Conservation (phyloP, 1,140 invertebrate genomes). For the Drosophila chauvacae region DNA sequence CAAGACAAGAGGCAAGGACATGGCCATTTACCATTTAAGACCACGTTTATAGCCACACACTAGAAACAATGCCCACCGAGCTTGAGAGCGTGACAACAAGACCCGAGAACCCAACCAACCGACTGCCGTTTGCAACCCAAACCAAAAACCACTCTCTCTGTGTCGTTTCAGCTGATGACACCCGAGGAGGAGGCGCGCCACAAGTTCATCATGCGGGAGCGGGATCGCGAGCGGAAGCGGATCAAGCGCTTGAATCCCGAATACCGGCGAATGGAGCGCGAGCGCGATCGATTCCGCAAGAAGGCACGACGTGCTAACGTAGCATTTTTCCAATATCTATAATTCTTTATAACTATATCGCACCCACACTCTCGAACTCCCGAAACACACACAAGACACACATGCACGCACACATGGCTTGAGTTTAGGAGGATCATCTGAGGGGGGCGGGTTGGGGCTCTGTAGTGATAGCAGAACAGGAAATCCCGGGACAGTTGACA, state of each 20-base stretch:
- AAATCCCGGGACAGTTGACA: conserved; percentile 42
- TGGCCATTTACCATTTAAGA: no score
- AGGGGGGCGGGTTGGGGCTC: conserved; percentile 13
- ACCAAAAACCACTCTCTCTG: conserved; percentile 58
- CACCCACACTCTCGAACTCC: conserved; percentile 31
- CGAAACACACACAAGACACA: conserved; percentile 31
- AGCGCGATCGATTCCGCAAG: conserved; percentile 75
- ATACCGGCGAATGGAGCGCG: conserved; percentile 74
- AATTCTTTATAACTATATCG: conserved; percentile 58
- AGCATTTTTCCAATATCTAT: conserved; percentile 83
- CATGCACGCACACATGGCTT: conserved; percentile 23
- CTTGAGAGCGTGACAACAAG: conserved; percentile 25
- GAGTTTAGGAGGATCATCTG: conserved; percentile 18
- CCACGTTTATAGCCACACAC: neutral
- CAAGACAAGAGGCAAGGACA: conserved; percentile 45
- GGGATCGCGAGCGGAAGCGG: conserved; percentile 73
- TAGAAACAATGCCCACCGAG: conserved; percentile 20
- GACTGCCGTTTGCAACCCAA: conserved; percentile 43
- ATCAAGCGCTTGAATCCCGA: conserved; percentile 79
- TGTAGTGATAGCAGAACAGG: conserved; percentile 5
- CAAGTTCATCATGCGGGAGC: conserved; percentile 80
- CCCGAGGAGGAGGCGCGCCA: conserved; percentile 79
- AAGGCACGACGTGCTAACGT: conserved; percentile 83
- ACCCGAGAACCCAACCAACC: conserved; percentile 5
- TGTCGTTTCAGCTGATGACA: conserved; percentile 79